Evolutionary conservation across 2,888 invertebrate species (phyloP), one percentile per base, ranked within the genome.

Genomic region (Trypoxylon attenuatum): DNA sequence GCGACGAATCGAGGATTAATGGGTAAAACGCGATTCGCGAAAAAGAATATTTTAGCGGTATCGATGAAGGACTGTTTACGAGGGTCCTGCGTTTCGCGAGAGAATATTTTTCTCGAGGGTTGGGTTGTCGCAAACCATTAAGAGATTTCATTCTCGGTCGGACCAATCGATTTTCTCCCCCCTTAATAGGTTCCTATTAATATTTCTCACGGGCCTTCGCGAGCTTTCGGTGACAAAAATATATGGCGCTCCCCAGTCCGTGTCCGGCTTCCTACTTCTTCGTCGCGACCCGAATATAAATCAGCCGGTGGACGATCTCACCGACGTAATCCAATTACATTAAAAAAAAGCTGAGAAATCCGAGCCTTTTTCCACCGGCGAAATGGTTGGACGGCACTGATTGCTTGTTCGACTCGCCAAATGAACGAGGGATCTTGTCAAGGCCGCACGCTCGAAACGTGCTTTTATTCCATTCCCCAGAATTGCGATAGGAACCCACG

Each of bases 251-350:
- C 49, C 51, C 13, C 51, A 25, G 6, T 19, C 5, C 15, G 33
- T 22, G 41, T 54, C 45, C 41, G 58, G 33, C 16, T 33, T 33
- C n/a, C 27, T 4, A 33, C n/a, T 19, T 21, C 16, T 22, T 27
- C 46, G n/a, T 22, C 22, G 21, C 50, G 15, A 3, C 22, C 21
- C 39, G 50, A 39, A 38, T 38, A 50, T 38, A 50, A 50, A 50
- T 50, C 47, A 53, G 39, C 55, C 15, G 49, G 33, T n/a, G 49
- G 25, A 41, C 22, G 53, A 21, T 42, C 47, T 42, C 42, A 25
- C 29, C 13, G 43, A 15, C 23, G 47, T 60, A 49, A 70, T 63
- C 53, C 60, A 58, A 64, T 61, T 58, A 55, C 57, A 57, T 71
- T 60, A 61, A 46, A 52, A 45, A n/a, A 45, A 53, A 69, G 59